Evolutionary conservation across 2,888 invertebrate species (phyloP).

Genomic region (Papilio demoleus): DNA sequence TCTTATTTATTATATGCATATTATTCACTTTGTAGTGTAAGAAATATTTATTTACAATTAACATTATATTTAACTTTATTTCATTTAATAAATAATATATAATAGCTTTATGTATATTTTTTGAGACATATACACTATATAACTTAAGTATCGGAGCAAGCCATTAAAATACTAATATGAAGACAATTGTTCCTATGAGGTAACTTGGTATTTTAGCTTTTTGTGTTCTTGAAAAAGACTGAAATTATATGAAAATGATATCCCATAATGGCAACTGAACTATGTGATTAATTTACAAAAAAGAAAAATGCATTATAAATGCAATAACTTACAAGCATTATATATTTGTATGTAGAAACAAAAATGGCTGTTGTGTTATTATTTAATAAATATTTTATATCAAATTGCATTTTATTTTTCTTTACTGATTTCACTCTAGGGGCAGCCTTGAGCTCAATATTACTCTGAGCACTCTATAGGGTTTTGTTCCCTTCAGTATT

Average conservation of each 20-base stretch:
- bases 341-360: conserved; percentile 38
- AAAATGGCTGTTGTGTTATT: conserved; percentile 36
- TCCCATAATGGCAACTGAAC: conserved; percentile 42
- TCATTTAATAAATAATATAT: no score
- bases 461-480: no score
- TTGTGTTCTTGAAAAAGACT: conserved; percentile 22
- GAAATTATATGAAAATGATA: conserved; percentile 7
- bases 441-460: no score
- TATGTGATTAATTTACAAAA: conserved; percentile 50
- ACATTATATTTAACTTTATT: conserved; percentile 6
- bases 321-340: conserved; percentile 41
- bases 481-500: background rate
- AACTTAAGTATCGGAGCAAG: conserved; percentile 7
- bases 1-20: background rate
- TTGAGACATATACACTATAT: conserved; percentile 19
- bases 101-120: conserved; percentile 10
- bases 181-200: conserved; percentile 22
- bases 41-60: conserved; percentile 26
- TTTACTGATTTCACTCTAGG: background rate
- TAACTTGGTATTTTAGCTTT: conserved; percentile 20
- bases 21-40: conserved; percentile 25
- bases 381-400: conserved; percentile 38
- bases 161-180: conserved; percentile 5
- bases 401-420: background rate
- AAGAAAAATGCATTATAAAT: background rate